Evolutionary conservation across 2,113 vertebrate species (phyloP).

Genomic region (Lepus europaeus): DNA sequence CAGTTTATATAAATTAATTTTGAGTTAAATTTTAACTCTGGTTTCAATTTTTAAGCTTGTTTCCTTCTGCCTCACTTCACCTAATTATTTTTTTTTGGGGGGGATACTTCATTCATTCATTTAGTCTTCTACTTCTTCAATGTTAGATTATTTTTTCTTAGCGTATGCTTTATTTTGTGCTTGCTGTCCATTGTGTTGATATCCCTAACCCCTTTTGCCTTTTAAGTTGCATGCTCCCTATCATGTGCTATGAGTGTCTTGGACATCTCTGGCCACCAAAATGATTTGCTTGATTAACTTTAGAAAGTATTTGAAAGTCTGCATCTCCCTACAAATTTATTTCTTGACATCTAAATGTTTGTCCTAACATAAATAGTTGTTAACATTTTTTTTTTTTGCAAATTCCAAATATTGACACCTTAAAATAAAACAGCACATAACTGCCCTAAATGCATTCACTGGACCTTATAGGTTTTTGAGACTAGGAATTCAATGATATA

Average conservation of each 20-base stretch:
- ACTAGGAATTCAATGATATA: not conserved
- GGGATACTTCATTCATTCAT: not conserved
- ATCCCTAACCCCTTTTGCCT: not conserved
- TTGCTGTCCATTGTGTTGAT: not conserved
- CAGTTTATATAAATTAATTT: not conserved
- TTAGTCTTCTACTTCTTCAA: not conserved
- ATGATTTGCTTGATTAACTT: not conserved
- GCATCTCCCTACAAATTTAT: not conserved
- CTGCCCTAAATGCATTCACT: not conserved
- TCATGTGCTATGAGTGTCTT: not conserved
- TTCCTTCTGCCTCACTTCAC: not conserved
- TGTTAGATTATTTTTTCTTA: not conserved
- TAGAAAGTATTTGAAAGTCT: not conserved
- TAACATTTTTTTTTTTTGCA: not conserved
- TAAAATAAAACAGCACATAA: not conserved
- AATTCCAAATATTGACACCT: not conserved
- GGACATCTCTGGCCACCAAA: not conserved
- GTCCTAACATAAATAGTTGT: not conserved
- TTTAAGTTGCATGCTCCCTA: too few species aligned
- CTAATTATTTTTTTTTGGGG: not conserved
- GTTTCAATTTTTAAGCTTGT: not conserved
- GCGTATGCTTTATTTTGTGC: not conserved
- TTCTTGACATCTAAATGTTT: not conserved
- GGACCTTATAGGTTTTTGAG: not conserved
- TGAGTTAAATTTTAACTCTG: not conserved